phyloP scores from a whole-genome alignment of 2,888 invertebrate species.

The Liposcelis brunnea region DNA sequence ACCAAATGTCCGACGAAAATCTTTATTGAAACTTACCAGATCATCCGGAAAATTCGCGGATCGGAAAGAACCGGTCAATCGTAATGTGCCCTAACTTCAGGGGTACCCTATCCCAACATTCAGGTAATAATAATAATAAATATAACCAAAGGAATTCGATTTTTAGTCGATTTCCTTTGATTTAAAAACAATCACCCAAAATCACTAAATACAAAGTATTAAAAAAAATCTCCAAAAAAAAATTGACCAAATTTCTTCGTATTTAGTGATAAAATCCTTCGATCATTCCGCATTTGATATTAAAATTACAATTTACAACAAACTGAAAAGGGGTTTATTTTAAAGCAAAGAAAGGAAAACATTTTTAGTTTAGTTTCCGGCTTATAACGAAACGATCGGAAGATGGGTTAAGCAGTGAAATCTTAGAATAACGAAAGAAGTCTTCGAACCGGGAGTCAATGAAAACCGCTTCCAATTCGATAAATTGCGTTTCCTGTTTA shows the following conservation, averaged over 20 bases:
- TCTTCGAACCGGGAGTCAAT: neutral
- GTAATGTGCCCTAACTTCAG: constrained; percentile 26
- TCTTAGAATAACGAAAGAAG: constrained; percentile 9
- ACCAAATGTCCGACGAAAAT: neutral
- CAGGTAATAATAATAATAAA: constrained; percentile 43
- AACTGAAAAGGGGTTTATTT: too few relatives aligned
- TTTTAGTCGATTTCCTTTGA: constrained; percentile 15
- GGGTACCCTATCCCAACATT: constrained; percentile 98
- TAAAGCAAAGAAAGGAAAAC: constrained; percentile 1
- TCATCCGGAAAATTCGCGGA: neutral
- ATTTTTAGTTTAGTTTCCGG: neutral
- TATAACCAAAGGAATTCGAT: too few relatives aligned
- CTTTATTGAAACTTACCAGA: neutral
- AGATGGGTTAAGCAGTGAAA: constrained; percentile 6
- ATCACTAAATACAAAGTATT: too few relatives aligned
- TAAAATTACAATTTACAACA: too few relatives aligned
- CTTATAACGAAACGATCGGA: constrained; percentile 1
- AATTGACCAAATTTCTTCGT: too few relatives aligned
- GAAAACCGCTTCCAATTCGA: neutral
- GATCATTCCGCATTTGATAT: too few relatives aligned
- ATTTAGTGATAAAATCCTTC: too few relatives aligned
- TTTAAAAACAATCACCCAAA: too few relatives aligned
- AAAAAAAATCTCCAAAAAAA: too few relatives aligned
- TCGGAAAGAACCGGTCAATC: too few relatives aligned
- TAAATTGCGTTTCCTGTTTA: constrained; percentile 1